These are phyloP conservation scores for Gisinianus flammeolus DNA, from an alignment of 2,888 invertebrate genomes.

Conservation along the genomic window DNA sequence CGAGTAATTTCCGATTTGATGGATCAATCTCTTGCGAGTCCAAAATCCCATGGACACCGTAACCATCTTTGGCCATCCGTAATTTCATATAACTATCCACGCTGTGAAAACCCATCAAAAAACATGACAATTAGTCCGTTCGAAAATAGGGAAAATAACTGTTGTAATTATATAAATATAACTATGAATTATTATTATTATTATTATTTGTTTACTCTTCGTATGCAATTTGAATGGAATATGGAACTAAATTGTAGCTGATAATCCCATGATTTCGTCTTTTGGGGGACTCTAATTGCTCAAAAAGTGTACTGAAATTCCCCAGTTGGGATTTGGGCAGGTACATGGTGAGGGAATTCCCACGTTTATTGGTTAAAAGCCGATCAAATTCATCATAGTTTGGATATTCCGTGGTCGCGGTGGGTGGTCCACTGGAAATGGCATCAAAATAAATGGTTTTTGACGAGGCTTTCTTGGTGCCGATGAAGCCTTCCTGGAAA, in stretches of 20 bases:
- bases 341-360: not conserved
- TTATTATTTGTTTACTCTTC: slow-evolving; percentile 7
- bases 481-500: not conserved
- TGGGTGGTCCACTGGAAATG: not conserved
- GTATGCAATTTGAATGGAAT: slow-evolving; percentile 17
- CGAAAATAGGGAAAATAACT: no score
- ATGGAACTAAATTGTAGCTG: not conserved
- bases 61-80: not conserved
- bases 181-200: not conserved
- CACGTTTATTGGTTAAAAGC: not conserved
- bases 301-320: slow-evolving; percentile 1
- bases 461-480: not conserved
- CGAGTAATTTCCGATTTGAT: not conserved
- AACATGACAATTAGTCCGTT: not conserved
- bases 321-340: not conserved
- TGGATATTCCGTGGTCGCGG: not conserved
- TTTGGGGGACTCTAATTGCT: not conserved
- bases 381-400: not conserved
- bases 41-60: not conserved
- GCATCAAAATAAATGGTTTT: slow-evolving; percentile 5
- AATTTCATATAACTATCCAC: slow-evolving; percentile 29
- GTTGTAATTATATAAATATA: not conserved
- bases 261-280: not conserved
- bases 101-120: not conserved
- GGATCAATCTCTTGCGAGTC: not conserved